phyloP scores from a whole-genome alignment of 2,888 invertebrate species.

The Drosophila mercatorum region DNA sequence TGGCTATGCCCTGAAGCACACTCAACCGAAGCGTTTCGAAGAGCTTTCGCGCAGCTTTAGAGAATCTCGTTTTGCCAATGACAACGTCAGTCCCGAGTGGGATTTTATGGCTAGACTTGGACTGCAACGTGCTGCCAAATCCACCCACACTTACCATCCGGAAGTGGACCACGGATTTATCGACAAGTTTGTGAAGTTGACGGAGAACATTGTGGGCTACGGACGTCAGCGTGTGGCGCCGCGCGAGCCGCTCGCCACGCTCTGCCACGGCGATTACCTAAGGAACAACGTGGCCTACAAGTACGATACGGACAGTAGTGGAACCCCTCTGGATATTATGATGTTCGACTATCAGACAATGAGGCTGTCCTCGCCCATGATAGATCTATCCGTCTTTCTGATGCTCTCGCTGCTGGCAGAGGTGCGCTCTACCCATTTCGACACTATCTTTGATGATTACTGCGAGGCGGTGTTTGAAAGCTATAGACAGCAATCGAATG shows the following conservation, averaged over 20 bases:
- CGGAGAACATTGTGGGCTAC: constrained; percentile 49
- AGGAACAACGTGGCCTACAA: constrained; percentile 84
- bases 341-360: constrained; percentile 85
- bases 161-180: constrained; percentile 74
- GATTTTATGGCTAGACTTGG: constrained; percentile 16
- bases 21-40: constrained; percentile 64
- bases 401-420: constrained; percentile 73
- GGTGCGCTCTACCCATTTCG: constrained; percentile 76
- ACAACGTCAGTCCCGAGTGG: constrained; percentile 57
- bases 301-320: constrained; percentile 64
- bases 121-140: constrained; percentile 49
- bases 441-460: constrained; percentile 79
- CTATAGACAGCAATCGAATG: constrained; percentile 41
- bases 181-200: constrained; percentile 52
- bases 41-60: constrained; percentile 58
- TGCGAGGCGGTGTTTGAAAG: constrained; percentile 63
- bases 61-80: constrained; percentile 75
- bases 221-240: constrained; percentile 74
- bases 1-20: constrained; percentile 78
- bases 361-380: constrained; percentile 83
- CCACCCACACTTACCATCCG: constrained; percentile 57
- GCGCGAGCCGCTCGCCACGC: constrained; percentile 78
- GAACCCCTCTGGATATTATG: constrained; percentile 75
- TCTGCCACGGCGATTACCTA: constrained; percentile 84
- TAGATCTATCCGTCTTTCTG: constrained; percentile 80